A percentile compares a stretch with the other conserved stretches of the same genome.
phyloP scores from a whole-genome alignment of 2,113 vertebrate genomes.

The Notothenia coriiceps region DNA sequence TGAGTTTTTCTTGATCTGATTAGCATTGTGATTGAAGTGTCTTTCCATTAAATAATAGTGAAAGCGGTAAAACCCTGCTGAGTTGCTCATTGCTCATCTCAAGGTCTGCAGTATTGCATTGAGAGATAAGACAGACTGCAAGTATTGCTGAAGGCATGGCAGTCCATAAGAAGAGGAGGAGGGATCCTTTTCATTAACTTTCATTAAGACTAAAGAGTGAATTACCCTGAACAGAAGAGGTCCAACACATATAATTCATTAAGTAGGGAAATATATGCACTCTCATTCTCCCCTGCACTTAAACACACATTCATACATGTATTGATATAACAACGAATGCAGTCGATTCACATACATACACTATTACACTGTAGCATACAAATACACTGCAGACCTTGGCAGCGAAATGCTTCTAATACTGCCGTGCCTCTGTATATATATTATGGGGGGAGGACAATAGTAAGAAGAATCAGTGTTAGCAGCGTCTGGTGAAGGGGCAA shows the following conservation, averaged over 20 bases:
- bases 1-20: conserved; percentile 61
- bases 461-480: conserved; percentile 20
- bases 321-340: conserved; percentile 13
- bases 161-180: conserved; percentile 47
- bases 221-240: conserved; percentile 48
- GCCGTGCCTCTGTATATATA: conserved; percentile 25
- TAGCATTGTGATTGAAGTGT: conserved; percentile 57
- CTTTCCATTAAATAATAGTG: conserved; percentile 53
- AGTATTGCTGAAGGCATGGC: conserved; percentile 43
- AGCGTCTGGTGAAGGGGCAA: conserved; percentile 40
- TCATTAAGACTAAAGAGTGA: conserved; percentile 66
- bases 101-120: conserved; percentile 48
- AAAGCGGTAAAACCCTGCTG: conserved; percentile 41
- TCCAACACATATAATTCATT: conserved; percentile 40
- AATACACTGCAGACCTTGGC: conserved; percentile 27
- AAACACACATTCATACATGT: conserved; percentile 20
- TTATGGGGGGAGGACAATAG: conserved; percentile 38
- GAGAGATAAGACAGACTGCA: conserved; percentile 44
- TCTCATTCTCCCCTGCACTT: neutral
- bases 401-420: conserved; percentile 50
- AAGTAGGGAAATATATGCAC: conserved; percentile 8
- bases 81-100: conserved; percentile 59
- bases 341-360: conserved; percentile 10
- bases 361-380: neutral
- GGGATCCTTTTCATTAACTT: conserved; percentile 67